Conservation (phyloP, 2,113 vertebrate species). For the Hiodon alosoides region DNA sequence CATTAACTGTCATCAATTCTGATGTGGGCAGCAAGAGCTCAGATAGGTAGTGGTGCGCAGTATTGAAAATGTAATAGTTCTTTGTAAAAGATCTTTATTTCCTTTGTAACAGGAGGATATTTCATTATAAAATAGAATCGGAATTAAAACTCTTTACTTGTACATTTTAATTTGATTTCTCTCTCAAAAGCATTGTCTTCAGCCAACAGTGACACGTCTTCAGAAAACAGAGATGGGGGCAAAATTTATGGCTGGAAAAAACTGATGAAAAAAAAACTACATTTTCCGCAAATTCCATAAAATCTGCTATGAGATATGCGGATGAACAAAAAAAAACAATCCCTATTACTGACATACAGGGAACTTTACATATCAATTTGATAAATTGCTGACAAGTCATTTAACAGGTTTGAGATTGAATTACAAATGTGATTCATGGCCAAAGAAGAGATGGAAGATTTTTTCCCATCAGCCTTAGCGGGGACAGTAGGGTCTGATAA, state of each 20-base stretch:
- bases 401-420: conserved; percentile 13
- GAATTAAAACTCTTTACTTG: neutral
- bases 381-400: conserved; percentile 7
- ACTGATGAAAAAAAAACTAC: too few relatives aligned
- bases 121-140: neutral
- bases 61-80: neutral
- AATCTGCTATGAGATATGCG: conserved; percentile 19
- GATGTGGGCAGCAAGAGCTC: too few relatives aligned
- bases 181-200: neutral
- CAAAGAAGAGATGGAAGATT: neutral
- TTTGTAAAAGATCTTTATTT: neutral
- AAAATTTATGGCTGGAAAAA: neutral
- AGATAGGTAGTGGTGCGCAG: too few relatives aligned
- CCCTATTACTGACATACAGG: neutral
- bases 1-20: neutral
- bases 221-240: neutral
- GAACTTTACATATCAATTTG: conserved; percentile 8
- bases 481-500: neutral
- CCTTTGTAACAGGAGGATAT: neutral
- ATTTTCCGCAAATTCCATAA: neutral
- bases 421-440: neutral
- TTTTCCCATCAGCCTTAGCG: neutral
- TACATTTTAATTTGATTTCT: neutral
- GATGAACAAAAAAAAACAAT: conserved; percentile 3
- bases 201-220: neutral